Evolutionary conservation across 1,140 invertebrate species (phyloP).

Genomic region (Leptinotarsa defecta): DNA sequence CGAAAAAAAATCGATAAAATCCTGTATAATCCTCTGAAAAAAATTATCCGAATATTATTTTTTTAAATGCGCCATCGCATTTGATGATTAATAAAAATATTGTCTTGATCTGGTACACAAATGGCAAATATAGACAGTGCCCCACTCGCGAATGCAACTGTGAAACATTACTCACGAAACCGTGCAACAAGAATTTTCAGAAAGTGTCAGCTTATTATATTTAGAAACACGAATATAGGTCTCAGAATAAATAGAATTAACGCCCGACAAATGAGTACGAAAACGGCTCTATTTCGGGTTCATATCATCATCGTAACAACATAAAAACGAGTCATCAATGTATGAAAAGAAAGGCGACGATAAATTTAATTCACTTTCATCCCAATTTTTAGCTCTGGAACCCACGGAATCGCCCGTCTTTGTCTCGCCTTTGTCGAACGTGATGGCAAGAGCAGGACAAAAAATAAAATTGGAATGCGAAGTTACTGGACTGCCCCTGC

Average conservation of each 20-base stretch:
- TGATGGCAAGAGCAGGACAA: slow-evolving; percentile 68
- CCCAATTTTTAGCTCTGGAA: slow-evolving; percentile 57
- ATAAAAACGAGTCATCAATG: not conserved
- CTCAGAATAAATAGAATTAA: not conserved
- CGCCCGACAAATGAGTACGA: not conserved
- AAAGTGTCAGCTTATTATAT: slow-evolving; percentile 1
- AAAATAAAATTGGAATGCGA: slow-evolving; percentile 72
- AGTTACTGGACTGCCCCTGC: slow-evolving; percentile 65
- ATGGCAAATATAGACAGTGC: too few species aligned
- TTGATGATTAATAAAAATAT: too few species aligned
- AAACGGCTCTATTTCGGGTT: not conserved
- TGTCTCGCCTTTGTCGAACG: slow-evolving; percentile 62
- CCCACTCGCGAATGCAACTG: not conserved
- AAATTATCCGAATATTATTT: too few species aligned
- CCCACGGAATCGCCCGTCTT: slow-evolving; percentile 63
- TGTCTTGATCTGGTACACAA: too few species aligned
- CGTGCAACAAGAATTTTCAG: slow-evolving; percentile 2
- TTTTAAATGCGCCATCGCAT: too few species aligned
- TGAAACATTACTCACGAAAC: not conserved
- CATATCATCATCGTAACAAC: not conserved
- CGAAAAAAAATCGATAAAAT: too few species aligned
- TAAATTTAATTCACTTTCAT: not conserved
- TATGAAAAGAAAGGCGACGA: not conserved
- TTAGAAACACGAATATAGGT: slow-evolving; percentile 2
- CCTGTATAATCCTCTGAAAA: too few species aligned